Conservation (phyloP, 2,888 invertebrate genomes). For the Helicoverpa assulta region DNA sequence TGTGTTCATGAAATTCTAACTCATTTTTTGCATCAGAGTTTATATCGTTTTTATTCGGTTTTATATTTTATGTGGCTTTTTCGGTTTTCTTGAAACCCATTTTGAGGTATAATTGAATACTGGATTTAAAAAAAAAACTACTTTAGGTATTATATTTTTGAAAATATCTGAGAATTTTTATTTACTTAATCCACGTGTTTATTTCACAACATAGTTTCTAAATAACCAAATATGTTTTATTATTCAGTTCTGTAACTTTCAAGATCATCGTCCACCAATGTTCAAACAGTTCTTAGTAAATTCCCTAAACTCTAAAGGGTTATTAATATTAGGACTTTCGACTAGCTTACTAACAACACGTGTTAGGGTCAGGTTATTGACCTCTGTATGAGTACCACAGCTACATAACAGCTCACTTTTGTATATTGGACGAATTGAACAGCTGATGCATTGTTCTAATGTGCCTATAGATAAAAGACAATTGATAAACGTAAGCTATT, state of each 20-base stretch:
- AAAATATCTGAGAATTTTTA: too few relatives aligned
- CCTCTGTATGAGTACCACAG: conserved; percentile 6
- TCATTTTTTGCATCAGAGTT: conserved; percentile 24
- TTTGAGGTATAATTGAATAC: background rate
- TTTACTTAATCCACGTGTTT: too few relatives aligned
- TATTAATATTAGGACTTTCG: conserved; percentile 10
- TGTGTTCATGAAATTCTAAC: conserved; percentile 48
- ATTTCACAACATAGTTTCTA: background rate
- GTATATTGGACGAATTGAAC: conserved; percentile 6
- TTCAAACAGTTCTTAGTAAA: conserved; percentile 4
- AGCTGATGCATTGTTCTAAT: background rate
- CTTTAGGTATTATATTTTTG: too few relatives aligned
- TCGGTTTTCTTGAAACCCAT: background rate
- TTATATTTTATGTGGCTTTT: background rate
- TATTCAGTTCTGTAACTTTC: background rate
- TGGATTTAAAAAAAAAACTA: too few relatives aligned
- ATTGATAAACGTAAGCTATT: too few relatives aligned
- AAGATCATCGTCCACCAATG: background rate
- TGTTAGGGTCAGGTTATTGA: conserved; percentile 19
- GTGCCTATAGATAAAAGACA: background rate
- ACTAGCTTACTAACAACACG: background rate
- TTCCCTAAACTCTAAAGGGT: conserved; percentile 1
- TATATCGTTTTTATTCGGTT: conserved; percentile 3
- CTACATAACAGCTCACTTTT: background rate
- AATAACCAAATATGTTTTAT: too few relatives aligned